A percentile compares a stretch with the other conserved stretches of the same genome.
Evolutionary conservation across 2,113 vertebrate species (phyloP).

Genomic region (Passer montanus): DNA sequence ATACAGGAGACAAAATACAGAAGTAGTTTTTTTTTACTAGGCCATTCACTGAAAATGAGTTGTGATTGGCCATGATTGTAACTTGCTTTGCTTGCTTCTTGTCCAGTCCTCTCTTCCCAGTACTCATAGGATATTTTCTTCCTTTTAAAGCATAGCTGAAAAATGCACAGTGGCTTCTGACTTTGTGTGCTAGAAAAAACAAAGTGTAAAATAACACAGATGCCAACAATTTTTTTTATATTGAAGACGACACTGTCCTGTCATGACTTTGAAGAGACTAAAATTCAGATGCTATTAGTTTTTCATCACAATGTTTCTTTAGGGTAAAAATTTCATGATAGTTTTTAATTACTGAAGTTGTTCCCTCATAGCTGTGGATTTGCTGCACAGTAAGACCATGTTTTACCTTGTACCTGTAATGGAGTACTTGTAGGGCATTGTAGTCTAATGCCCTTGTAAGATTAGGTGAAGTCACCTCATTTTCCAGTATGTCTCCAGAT

Average conservation of each 20-base stretch:
- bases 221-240: background rate
- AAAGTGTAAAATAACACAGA: background rate
- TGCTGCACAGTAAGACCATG: background rate
- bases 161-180: background rate
- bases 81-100: background rate
- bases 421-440: background rate
- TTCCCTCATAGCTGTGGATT: background rate
- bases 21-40: background rate
- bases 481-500: background rate
- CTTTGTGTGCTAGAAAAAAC: background rate
- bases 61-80: background rate
- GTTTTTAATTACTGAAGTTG: background rate
- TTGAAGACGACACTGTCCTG: background rate
- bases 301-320: background rate
- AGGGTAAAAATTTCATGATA: background rate
- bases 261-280: background rate
- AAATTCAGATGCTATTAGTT: background rate
- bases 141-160: background rate
- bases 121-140: background rate
- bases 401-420: background rate
- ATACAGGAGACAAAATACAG: background rate
- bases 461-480: background rate
- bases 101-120: background rate
- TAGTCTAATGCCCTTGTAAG: background rate
- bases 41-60: background rate